Evolutionary conservation across 2,888 invertebrate genomes (phyloP), one percentile per base, ranked within the genome.

Genomic region (Sphecodes monilicornis): DNA sequence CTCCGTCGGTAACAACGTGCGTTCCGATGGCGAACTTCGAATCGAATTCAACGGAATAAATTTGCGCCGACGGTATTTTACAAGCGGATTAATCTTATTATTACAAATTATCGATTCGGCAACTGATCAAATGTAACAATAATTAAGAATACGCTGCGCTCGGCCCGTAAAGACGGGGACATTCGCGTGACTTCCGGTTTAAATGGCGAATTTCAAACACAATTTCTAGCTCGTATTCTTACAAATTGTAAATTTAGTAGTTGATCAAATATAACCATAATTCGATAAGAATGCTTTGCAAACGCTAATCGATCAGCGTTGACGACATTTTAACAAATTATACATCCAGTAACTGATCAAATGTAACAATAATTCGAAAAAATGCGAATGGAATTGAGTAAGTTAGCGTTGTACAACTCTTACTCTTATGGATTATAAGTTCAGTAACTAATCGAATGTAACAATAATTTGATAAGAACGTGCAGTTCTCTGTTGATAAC

Each of bases 261-360:
- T 54, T 54, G 54, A 54, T 54, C 54, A n/a, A 54, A n/a, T 54
- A 54, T 54, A n/a, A 54, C 54, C n/a, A 54, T 54, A 54, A 54
- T n/a, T n/a, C 54, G 54, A 54, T 54, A 54, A 54, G 54, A 54
- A 54, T 54, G n/a, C n/a, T 54, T n/a, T 11, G 54, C n/a, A 10
- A 54, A 54, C 41, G 41, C 5, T 5, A 5, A 36, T 5, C 3
- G 5, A 36, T 36, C 36, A 36, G 10, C 10, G 41, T 41, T 1
- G 41, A 10, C 41, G 11, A n/a, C n/a, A 3, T 54, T n/a, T n/a
- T 8, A 54, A 54, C 54, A 54, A 54, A 54, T n/a, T 54, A 54
- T 54, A 54, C 11, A 54, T n/a, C n/a, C 54, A 0, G 54, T 11
- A 54, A 54, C 54, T 11, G n/a, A 54, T 54, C 54, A n/a, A 54